Evolutionary conservation across 2,797 vertebrate genomes (phyloP), one percentile per base, ranked within the genome.

Genomic region (Lacerta agilis): DNA sequence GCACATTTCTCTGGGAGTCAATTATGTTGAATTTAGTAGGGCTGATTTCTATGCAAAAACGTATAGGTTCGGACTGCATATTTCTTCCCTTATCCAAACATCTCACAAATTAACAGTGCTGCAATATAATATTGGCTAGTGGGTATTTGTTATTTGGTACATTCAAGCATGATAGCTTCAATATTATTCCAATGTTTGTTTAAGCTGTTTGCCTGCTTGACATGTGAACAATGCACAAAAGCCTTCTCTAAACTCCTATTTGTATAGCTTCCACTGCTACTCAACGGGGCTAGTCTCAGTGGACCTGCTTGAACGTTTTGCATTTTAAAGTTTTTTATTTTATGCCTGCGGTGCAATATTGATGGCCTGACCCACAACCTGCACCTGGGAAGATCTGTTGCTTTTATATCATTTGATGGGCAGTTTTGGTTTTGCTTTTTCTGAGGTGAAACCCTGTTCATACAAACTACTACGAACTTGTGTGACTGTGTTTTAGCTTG

Each of bases 261-360:
- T 80, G 36, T 75, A 33, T 49, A n/a, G n/a, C 64, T 83, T 83
- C 78, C 73, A 77, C 64, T 67, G 27, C 38, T 58, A 83, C 73
- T 78, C 58, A 13, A 33, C 23, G 18, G 64, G 58, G 61, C 33
- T 17, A 49, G 83, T 18, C 78, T 67, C 58, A 11, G 23, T 75
- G 43, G 58, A 58, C 33, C 10, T 20, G 17, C 71, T 76, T 85
- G 43, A 66, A 45, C 27, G 7, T 81, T 38, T 75, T 81, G 29
- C 33, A 10, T 81, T 66, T 85, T 85, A n/a, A 89, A 85, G 71
- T 41, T 85, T 85, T 85, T 67, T 85, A 80, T 73, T 61, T 73
- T 84, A 79, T 81, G 58, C 58, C 33, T 67, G 43, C 33, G 43
- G 83, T 85, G 71, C 49, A 89, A 13, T 81, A 85, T 73, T 84